Percentiles rank a stretch among this genome's conserved stretches.
Conservation (phyloP, 2,888 invertebrate species). For the Odontothrips loti region DNA sequence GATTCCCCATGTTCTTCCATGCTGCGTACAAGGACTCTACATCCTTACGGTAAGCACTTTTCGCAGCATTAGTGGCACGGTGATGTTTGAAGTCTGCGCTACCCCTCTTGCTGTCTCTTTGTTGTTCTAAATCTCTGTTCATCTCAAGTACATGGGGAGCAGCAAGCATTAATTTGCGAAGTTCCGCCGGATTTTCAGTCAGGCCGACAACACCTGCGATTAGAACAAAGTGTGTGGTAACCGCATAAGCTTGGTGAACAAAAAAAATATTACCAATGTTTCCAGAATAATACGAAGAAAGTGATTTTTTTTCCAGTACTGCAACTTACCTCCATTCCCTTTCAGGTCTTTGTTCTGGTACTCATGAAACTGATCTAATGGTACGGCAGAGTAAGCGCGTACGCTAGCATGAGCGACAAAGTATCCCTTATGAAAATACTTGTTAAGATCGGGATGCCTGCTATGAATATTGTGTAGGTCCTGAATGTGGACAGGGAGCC, state of each 20-base stretch:
- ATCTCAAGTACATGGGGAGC: background rate
- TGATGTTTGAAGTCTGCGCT: background rate
- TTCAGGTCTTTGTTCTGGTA: conserved; percentile 40
- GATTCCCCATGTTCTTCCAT: background rate
- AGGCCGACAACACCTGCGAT: background rate
- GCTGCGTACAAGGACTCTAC: background rate
- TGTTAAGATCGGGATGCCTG: background rate
- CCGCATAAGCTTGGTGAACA: background rate
- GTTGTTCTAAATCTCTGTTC: background rate
- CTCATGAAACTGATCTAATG: conserved; percentile 39
- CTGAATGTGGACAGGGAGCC: no score
- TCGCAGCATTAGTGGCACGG: background rate
- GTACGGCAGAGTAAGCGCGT: background rate
- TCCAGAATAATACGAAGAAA: background rate
- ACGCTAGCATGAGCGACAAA: background rate
- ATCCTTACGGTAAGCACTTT: background rate
- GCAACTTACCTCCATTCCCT: conserved; percentile 37
- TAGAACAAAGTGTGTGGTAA: background rate
- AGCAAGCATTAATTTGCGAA: background rate
- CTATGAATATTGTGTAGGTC: background rate
- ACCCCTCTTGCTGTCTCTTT: background rate
- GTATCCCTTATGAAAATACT: background rate
- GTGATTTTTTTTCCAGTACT: background rate
- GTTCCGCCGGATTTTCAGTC: background rate
- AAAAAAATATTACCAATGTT: background rate